Conservation (phyloP, 2,888 invertebrate genomes). For the Drosophila meridionalis region DNA sequence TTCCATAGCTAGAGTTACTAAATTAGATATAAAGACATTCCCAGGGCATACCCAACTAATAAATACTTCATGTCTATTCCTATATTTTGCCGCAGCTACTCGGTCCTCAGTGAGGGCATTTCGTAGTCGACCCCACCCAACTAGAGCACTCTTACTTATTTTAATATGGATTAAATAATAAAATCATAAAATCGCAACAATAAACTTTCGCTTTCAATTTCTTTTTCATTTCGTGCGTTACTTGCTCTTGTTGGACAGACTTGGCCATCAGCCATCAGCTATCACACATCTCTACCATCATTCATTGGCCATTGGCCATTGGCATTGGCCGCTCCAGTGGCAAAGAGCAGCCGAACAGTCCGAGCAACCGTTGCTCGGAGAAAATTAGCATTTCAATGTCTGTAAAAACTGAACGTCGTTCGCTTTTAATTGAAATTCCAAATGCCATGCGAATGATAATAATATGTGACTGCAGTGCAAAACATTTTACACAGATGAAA, state of each 20-base stretch:
- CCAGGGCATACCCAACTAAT: neutral
- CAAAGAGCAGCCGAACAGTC: constrained; percentile 2
- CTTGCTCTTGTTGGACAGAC: constrained; percentile 20
- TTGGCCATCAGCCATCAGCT: constrained; percentile 37
- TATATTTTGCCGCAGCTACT: neutral
- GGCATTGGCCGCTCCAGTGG: constrained; percentile 22
- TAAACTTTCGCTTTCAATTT: constrained; percentile 75
- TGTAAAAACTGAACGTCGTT: constrained; percentile 28
- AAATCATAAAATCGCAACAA: constrained; percentile 26
- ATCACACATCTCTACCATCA: constrained; percentile 1
- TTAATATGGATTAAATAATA: constrained; percentile 42
- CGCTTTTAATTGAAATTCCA: constrained; percentile 69
- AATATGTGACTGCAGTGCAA: constrained; percentile 68
- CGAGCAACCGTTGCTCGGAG: constrained; percentile 19
- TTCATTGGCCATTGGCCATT: constrained; percentile 26
- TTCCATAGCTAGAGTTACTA: neutral
- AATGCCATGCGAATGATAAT: constrained; percentile 42
- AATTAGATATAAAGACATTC: neutral
- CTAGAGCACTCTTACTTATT: constrained; percentile 4
- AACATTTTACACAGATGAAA: constrained; percentile 45
- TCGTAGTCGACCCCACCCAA: neutral
- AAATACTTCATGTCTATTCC: neutral
- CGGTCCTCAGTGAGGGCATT: neutral
- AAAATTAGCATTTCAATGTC: constrained; percentile 61
- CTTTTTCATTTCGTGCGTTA: constrained; percentile 33